Percentiles rank a stretch among this genome's conserved stretches.
These are phyloP conservation scores for Saxicola maurus DNA, from an alignment of 2,797 vertebrate genomes.

Conservation along the genomic window DNA sequence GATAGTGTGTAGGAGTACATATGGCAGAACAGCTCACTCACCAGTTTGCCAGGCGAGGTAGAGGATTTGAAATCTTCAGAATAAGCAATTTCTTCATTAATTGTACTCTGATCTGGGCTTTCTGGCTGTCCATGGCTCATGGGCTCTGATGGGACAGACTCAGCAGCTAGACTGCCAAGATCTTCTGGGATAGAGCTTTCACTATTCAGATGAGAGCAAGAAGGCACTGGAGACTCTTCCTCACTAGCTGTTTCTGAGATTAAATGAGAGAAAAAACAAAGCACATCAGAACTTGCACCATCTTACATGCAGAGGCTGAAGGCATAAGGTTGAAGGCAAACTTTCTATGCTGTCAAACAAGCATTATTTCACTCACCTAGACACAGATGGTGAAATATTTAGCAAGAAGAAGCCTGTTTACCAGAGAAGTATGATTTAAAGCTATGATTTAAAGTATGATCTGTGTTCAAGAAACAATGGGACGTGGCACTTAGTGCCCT, in stretches of 20 bases:
- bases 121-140: slow-evolving; percentile 54
- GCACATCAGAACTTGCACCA: not conserved
- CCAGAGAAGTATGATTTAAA: not conserved
- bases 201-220: slow-evolving; percentile 78
- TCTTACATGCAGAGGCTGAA: not conserved
- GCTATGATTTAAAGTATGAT: no score
- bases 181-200: slow-evolving; percentile 76
- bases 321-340: not conserved
- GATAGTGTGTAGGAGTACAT: not conserved
- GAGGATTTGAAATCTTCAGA: slow-evolving; percentile 79
- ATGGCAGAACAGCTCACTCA: slow-evolving; percentile 52
- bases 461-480: not conserved
- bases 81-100: slow-evolving; percentile 71
- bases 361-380: not conserved
- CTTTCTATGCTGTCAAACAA: not conserved
- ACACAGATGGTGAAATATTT: not conserved
- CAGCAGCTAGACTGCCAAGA: slow-evolving; percentile 64
- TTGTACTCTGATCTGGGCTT: slow-evolving; percentile 57
- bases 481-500: not conserved
- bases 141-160: slow-evolving; percentile 61
- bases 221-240: slow-evolving; percentile 67
- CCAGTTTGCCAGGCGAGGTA: slow-evolving; percentile 71
- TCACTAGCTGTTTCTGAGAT: slow-evolving; percentile 77
- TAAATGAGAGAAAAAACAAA: not conserved
- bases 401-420: not conserved